Evolutionary conservation across 2,888 invertebrate genomes (phyloP).

Genomic region (Sussaba pulchella): DNA sequence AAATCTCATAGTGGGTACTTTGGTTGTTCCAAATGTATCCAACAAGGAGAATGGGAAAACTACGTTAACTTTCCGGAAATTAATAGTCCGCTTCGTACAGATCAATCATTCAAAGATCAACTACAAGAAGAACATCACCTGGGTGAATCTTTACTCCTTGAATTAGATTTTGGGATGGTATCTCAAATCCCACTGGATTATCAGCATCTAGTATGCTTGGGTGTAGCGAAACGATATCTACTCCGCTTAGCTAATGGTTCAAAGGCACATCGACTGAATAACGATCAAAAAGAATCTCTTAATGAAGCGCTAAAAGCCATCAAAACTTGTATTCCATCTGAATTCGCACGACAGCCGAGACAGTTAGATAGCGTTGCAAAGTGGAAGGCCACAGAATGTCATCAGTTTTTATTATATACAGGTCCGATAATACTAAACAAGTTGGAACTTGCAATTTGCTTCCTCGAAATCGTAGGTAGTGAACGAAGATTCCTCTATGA

Average conservation of each 20-base stretch:
- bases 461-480: too few species aligned
- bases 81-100: slow-evolving; percentile 52
- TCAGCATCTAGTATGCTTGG: slow-evolving; percentile 67
- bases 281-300: too few species aligned
- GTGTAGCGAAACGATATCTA: slow-evolving; percentile 64
- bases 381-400: slow-evolving; percentile 69
- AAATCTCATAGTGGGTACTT: slow-evolving; percentile 68
- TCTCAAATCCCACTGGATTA: slow-evolving; percentile 58
- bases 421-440: slow-evolving; percentile 69
- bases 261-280: too few species aligned
- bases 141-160: slow-evolving; percentile 62
- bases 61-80: slow-evolving; percentile 46
- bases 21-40: slow-evolving; percentile 64
- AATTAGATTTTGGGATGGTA: slow-evolving; percentile 70
- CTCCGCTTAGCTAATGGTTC: slow-evolving; percentile 60
- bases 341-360: slow-evolving; percentile 69
- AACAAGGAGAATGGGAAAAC: slow-evolving; percentile 47
- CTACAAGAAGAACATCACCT: slow-evolving; percentile 70
- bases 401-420: slow-evolving; percentile 57
- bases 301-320: slow-evolving; percentile 16
- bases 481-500: too few species aligned
- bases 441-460: too few species aligned
- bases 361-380: slow-evolving; percentile 60
- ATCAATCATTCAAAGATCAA: slow-evolving; percentile 59
- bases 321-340: slow-evolving; percentile 50